Evolutionary conservation across 2,888 invertebrate species (phyloP), one percentile per base, ranked within the genome.

Genomic region (Spodoptera picta): DNA sequence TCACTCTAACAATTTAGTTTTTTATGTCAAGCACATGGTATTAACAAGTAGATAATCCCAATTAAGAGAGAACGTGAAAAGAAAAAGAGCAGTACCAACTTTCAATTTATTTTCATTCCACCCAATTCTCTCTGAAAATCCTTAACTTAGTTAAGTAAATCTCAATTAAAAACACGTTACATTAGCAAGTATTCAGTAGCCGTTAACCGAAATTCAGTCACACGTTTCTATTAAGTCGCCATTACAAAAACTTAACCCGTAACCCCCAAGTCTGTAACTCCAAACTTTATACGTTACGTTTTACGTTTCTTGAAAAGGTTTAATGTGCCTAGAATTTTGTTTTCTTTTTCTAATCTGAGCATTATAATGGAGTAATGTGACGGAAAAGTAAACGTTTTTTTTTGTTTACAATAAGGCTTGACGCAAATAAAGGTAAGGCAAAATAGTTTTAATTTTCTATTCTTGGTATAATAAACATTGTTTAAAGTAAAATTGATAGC

Each of bases 171-270:
- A 75, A 69, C 69, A 74, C 58, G 44, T 63, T 47, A 55, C 55
- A 64, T 68, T 74, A 73, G 62, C 77, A 71, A 73, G 73, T 76
- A 63, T 79, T 67, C 47, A 43, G 11, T 43, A 49, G 65, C 67
- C 46, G 65, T 72, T 57, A 66, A 57, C 56, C 56, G 36, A 31
- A 77, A 80, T 71, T 79, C 70, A 63, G 61, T 72, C 77, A 76
- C 75, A 79, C 77, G 78, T 84, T 85, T 84, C 84, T 81, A 85
- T 85, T 85, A 83, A 82, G 77, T 72, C 73, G 73, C 57, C 66
- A 70, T 79, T 78, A 82, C 67, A 80, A 79, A 81, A 82, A 83
- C 77, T 82, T 81, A 77, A 73, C 73, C 74, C 68, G 68, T 71
- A 75, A 77, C 69, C 73, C 68, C 62, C 56, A 49, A 65, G 59